Evolutionary conservation across 2,113 vertebrate species (phyloP).

Genomic region (Sporophila hypoxantha): DNA sequence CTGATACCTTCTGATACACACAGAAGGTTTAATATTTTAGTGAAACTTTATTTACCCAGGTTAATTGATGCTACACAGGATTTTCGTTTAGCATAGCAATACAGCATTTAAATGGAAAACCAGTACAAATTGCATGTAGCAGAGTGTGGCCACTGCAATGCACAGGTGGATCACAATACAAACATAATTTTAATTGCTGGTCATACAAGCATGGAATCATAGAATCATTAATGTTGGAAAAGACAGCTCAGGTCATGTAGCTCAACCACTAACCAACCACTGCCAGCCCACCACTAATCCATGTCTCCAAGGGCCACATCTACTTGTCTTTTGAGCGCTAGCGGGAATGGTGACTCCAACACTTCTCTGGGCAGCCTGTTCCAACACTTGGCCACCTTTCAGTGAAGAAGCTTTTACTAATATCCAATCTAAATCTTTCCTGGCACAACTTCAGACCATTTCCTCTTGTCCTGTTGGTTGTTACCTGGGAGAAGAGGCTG

Average conservation of each 20-base stretch:
- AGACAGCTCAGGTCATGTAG: background rate
- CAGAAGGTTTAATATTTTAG: background rate
- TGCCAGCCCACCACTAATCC: background rate
- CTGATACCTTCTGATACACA: background rate
- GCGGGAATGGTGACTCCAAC: background rate
- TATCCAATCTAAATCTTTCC: background rate
- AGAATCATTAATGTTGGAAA: background rate
- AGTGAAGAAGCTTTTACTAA: background rate
- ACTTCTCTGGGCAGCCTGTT: background rate
- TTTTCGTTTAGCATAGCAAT: background rate
- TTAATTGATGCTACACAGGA: background rate
- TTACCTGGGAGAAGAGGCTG: background rate
- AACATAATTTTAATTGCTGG: background rate
- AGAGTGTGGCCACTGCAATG: background rate
- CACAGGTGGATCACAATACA: background rate
- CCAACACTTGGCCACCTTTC: background rate
- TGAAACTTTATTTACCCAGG: background rate
- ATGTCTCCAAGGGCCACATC: background rate
- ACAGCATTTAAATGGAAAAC: background rate
- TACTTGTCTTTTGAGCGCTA: background rate
- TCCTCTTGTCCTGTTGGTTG: background rate
- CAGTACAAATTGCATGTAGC: background rate
- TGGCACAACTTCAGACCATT: background rate
- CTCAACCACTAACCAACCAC: background rate
- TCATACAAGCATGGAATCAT: background rate